Conservation (phyloP, 2,113 vertebrate species). For the Pithys albifrons region DNA sequence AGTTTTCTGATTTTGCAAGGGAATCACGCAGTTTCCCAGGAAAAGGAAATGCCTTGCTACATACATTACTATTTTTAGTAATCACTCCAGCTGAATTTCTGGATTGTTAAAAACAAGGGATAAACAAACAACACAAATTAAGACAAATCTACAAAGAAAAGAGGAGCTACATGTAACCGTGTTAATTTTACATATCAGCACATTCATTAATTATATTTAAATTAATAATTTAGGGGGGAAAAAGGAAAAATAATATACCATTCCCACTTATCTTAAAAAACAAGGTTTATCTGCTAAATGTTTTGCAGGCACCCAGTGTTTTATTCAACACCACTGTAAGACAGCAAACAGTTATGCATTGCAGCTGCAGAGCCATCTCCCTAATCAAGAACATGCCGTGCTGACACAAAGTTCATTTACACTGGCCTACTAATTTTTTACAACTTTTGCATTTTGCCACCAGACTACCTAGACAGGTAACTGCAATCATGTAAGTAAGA, state of each 20-base stretch:
- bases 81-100: slow-evolving; percentile 24
- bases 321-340: not conserved
- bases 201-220: not conserved
- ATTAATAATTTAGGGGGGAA: not conserved
- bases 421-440: not conserved
- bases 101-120: slow-evolving; percentile 4
- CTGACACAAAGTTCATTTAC: not conserved
- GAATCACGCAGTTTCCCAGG: slow-evolving; percentile 32
- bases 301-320: not conserved
- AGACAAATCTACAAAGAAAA: not conserved
- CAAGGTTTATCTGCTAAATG: not conserved
- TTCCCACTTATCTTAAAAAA: not conserved
- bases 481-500: not conserved
- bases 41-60: slow-evolving; percentile 64
- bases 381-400: not conserved
- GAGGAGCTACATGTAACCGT: not conserved
- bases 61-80: slow-evolving; percentile 55
- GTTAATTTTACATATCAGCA: not conserved
- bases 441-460: not conserved
- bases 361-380: not conserved
- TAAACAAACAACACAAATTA: not conserved
- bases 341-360: rapidly evolving
- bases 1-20: slow-evolving; percentile 27
- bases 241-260: not conserved
- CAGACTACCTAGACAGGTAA: not conserved